Base-by-base conservation (phyloP, 2,888 invertebrate genomes). In the Drosophila picticornis region DNA sequence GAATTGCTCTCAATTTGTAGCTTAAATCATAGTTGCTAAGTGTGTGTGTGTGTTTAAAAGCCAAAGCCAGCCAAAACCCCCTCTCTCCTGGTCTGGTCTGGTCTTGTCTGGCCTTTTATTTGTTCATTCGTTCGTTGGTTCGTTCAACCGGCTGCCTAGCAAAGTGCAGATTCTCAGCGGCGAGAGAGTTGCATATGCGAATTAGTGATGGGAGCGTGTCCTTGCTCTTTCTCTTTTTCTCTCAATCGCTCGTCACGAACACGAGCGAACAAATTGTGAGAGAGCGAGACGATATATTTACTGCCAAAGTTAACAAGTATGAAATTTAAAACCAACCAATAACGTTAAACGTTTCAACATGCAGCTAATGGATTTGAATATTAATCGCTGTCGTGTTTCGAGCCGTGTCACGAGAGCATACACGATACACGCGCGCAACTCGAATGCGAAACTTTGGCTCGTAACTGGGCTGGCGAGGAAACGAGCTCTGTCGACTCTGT, bases 1-100 rank as follows among this genome's bases (percentile, higher is more conserved):
- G 70, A 82, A 79, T 79, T 67, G 80, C 80, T 80, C 80, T 80
- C 80, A 71, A 82, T 78, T 80, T 82, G 59, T 57, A 68, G 63
- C 60, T 69, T 46, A 48, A 75, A 62, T 76, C 75, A 60, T 52
- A 46, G 72, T 78, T 78, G 70, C 57, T 58, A 77, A 64, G 55
- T 64, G 50, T 46, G 38, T 56, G 13, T 48, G 38, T 38, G 40
- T 22, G 46, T 46, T 5, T 16, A 25, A 16, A 46, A 40, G 16
- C 32, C 36, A 32, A 46, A 46, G 29, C 19, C 61, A 27, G 38
- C 29, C 58, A 56, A 40, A n/a, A 4, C 22, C 29, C 22, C 25
- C 27, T n/a, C 43, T 16, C 46, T 27, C 22, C 22, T 7, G 11
- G 25, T 16, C n/a, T 27, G 40, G 22, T 27, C 27, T 46, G 22